These are phyloP conservation scores for Luperina testacea DNA, from an alignment of 2,888 invertebrate species.

Conservation along the genomic window DNA sequence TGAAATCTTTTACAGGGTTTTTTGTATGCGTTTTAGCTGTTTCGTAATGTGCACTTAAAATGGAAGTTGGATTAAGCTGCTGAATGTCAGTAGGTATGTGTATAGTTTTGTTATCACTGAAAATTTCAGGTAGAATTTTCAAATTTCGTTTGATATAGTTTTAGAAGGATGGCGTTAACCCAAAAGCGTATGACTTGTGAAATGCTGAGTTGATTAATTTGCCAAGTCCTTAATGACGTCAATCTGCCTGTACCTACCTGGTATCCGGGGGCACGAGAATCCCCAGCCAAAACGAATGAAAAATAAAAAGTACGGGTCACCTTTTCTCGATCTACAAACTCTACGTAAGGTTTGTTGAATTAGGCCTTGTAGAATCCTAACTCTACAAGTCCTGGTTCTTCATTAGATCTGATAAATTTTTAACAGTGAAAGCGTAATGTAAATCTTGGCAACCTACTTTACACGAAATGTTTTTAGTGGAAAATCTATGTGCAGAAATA, in stretches of 20 bases:
- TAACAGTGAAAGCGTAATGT: no score
- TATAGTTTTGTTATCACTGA: constrained; percentile 3
- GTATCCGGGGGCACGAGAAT: no score
- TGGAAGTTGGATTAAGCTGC: constrained; percentile 8
- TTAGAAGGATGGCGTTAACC: not conserved
- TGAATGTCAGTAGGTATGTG: constrained; percentile 4
- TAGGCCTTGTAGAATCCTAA: not conserved
- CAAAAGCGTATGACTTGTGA: not conserved
- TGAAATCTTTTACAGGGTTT: constrained; percentile 47
- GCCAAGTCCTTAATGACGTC: not conserved
- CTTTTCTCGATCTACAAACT: no score
- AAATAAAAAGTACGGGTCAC: no score
- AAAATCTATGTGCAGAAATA: not conserved
- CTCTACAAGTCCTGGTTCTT: not conserved
- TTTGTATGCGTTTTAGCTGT: constrained; percentile 39
- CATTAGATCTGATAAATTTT: not conserved
- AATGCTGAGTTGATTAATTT: not conserved
- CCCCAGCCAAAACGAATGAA: not conserved
- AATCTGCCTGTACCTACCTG: no score
- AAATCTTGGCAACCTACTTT: no score
- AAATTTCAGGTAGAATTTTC: not conserved
- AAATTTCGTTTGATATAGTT: not conserved
- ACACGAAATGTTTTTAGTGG: no score
- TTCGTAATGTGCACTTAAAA: constrained; percentile 41
- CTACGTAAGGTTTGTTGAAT: no score